These are phyloP conservation scores for Torymus tubicola DNA, from an alignment of 2,888 invertebrate species.

Conservation along the genomic window DNA sequence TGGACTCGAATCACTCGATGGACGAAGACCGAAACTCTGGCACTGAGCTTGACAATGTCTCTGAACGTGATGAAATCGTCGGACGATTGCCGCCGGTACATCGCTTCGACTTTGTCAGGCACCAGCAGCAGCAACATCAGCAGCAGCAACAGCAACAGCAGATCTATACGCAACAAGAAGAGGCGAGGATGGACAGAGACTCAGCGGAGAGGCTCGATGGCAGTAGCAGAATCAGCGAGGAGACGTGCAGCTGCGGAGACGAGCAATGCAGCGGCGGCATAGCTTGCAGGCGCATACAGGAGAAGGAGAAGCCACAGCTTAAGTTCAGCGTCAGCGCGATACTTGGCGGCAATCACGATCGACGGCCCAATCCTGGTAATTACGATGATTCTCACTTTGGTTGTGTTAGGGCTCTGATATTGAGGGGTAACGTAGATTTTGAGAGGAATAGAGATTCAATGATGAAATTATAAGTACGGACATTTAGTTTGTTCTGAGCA, in stretches of 20 bases:
- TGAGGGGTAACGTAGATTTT: too few species aligned
- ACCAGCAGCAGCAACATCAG: constrained; percentile 32
- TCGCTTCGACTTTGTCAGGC: constrained; percentile 67
- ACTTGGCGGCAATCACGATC: constrained; percentile 82
- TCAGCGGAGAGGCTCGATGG: constrained; percentile 66
- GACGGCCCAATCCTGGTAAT: constrained; percentile 73
- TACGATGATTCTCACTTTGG: neutral
- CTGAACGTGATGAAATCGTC: constrained; percentile 25
- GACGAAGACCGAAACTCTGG: constrained; percentile 68
- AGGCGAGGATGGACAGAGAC: constrained; percentile 69
- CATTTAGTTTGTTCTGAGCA: too few species aligned
- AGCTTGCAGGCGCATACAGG: constrained; percentile 71
- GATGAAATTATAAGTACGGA: too few species aligned
- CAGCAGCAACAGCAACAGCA: constrained; percentile 20
- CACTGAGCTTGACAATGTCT: constrained; percentile 60
- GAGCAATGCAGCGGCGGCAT: constrained; percentile 71
- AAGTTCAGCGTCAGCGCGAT: constrained; percentile 97
- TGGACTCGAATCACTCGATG: constrained; percentile 68
- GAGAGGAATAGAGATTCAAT: too few species aligned
- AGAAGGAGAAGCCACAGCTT: constrained; percentile 84
- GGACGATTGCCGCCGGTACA: constrained; percentile 24
- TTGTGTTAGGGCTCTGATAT: too few species aligned
- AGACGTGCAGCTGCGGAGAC: constrained; percentile 73
- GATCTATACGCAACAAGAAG: constrained; percentile 63
- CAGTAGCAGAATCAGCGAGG: constrained; percentile 69